phyloP scores from a whole-genome alignment of 2,797 vertebrate species.

The Takifugu rubripes region DNA sequence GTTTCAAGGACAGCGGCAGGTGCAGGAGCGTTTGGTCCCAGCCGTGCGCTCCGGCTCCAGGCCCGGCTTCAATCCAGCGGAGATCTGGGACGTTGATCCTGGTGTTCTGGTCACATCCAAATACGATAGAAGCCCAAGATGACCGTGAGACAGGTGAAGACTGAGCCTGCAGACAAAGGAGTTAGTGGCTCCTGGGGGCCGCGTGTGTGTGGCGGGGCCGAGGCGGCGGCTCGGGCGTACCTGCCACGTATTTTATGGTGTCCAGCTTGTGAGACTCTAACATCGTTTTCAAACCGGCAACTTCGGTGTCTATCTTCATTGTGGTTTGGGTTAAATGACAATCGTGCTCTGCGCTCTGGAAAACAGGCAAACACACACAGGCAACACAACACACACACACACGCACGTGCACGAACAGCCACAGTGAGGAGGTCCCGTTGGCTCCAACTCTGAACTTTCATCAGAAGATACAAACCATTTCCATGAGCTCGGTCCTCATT shows the following conservation, averaged over 20 bases:
- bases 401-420: no score
- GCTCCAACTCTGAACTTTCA: no score
- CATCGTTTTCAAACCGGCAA: conserved; percentile 95
- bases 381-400: not conserved
- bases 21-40: no score
- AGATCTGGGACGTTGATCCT: not conserved
- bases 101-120: conserved; percentile 77
- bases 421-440: no score
- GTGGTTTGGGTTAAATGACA: conserved; percentile 86
- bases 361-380: conserved; percentile 5
- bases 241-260: conserved; percentile 96
- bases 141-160: conserved; percentile 96
- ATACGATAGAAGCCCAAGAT: conserved; percentile 94
- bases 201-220: no score
- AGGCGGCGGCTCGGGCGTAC: conserved; percentile 57
- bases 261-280: conserved; percentile 95
- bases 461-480: conserved; percentile 82
- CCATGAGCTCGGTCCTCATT: conserved; percentile 84
- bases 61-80: not conserved
- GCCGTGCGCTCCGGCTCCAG: not conserved
- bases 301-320: conserved; percentile 94
- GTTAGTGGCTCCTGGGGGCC: no score
- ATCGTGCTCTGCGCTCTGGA: conserved; percentile 87
- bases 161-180: conserved; percentile 78
- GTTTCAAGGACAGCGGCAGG: no score